Percentiles rank a stretch among this genome's conserved stretches.
These are phyloP conservation scores for Chromis chromis DNA, from an alignment of 2,797 vertebrate species.

Conservation along the genomic window DNA sequence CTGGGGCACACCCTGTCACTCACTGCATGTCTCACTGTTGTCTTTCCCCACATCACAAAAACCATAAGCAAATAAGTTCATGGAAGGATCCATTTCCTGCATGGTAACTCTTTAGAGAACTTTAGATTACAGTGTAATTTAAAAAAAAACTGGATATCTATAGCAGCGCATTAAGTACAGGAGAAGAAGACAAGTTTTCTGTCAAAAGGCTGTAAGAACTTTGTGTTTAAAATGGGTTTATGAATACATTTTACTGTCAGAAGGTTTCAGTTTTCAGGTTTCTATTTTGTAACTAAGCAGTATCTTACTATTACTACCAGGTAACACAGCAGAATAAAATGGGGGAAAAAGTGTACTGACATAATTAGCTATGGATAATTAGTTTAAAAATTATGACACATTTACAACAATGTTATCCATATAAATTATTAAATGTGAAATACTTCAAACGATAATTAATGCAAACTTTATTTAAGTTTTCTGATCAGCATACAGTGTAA, in stretches of 20 bases:
- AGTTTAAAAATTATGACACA: no score
- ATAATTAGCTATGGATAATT: no score
- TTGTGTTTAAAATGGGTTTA: not conserved
- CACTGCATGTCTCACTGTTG: constrained; percentile 57
- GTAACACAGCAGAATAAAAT: not conserved
- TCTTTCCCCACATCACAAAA: constrained; percentile 46
- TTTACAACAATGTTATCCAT: no score
- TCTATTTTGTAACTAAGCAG: not conserved
- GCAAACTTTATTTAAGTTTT: no score
- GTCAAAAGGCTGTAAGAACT: not conserved
- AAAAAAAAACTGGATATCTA: not conserved
- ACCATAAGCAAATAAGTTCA: constrained; percentile 20
- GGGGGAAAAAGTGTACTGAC: no score
- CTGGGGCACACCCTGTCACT: constrained; percentile 74
- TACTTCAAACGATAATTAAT: no score
- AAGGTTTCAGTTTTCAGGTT: not conserved
- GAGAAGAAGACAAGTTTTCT: not conserved
- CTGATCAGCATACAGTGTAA: no score
- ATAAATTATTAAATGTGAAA: no score
- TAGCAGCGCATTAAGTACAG: not conserved
- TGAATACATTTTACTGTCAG: not conserved
- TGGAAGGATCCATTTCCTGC: not conserved
- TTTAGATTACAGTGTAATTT: not conserved
- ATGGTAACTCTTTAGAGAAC: not conserved
- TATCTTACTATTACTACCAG: not conserved